A percentile compares a stretch with the other conserved stretches of the same genome.
Conservation (phyloP, 2,797 vertebrate genomes). For the Prionace glauca region DNA sequence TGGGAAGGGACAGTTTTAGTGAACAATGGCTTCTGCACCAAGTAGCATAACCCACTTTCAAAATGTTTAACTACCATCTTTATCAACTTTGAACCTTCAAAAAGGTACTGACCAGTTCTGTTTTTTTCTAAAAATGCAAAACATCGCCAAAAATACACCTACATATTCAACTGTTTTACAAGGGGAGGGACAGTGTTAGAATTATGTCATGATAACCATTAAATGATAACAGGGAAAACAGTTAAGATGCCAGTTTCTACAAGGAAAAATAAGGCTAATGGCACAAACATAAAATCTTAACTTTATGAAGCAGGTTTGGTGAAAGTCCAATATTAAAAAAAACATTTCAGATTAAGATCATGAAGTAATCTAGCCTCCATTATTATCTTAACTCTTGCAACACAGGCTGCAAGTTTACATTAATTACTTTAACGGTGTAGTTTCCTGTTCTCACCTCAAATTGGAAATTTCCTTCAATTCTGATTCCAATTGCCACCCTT, state of each 20-base stretch:
- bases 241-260: not conserved
- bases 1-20: not conserved
- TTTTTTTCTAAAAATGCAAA: not conserved
- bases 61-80: not conserved
- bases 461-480: too few species aligned
- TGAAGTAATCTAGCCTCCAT: not conserved
- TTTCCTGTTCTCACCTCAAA: too few species aligned
- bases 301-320: slow-evolving; percentile 22
- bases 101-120: not conserved
- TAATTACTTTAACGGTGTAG: too few species aligned
- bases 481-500: too few species aligned
- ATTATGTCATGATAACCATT: slow-evolving; percentile 8
- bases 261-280: not conserved
- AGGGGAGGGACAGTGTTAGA: not conserved
- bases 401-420: not conserved
- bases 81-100: not conserved
- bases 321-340: not conserved
- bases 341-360: slow-evolving; percentile 24
- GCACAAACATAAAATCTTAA: not conserved
- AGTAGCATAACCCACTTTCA: not conserved
- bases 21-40: not conserved
- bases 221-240: not conserved
- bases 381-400: not conserved
- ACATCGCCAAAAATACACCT: not conserved
- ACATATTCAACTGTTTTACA: not conserved